Percentiles rank a stretch among this genome's conserved stretches.
These are phyloP conservation scores for Himalopsyche phryganea DNA, from an alignment of 1,140 invertebrate species.

Conservation along the genomic window DNA sequence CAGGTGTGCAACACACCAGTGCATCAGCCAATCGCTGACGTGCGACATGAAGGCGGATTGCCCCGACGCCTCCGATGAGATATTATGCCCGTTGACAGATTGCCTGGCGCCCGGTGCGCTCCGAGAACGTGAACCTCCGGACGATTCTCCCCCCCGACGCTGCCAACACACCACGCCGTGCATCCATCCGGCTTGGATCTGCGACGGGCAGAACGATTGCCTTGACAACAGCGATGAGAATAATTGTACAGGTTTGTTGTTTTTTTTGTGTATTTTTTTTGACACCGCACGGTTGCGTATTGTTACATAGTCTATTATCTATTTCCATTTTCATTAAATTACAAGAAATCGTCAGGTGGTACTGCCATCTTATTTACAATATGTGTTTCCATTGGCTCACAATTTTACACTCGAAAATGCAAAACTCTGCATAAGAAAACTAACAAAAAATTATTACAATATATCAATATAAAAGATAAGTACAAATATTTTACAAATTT, in stretches of 20 bases:
- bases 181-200: constrained; percentile 56
- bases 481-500: too few relatives aligned
- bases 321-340: too few relatives aligned
- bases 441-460: too few relatives aligned
- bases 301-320: too few relatives aligned
- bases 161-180: constrained; percentile 34
- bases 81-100: constrained; percentile 36
- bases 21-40: constrained; percentile 56
- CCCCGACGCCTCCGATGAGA: constrained; percentile 61
- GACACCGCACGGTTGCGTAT: background rate
- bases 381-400: too few relatives aligned
- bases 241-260: constrained; percentile 35
- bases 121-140: constrained; percentile 18
- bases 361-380: too few relatives aligned
- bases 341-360: too few relatives aligned
- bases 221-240: constrained; percentile 61
- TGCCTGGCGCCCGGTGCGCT: constrained; percentile 34
- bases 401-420: too few relatives aligned
- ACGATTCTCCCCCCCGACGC: background rate
- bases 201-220: constrained; percentile 68
- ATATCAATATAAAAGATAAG: too few relatives aligned
- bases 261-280: background rate
- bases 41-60: constrained; percentile 70
- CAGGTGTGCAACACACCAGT: constrained; percentile 56
- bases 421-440: too few relatives aligned